Conservation (phyloP, 2,113 vertebrate genomes). For the Scatophagus argus region DNA sequence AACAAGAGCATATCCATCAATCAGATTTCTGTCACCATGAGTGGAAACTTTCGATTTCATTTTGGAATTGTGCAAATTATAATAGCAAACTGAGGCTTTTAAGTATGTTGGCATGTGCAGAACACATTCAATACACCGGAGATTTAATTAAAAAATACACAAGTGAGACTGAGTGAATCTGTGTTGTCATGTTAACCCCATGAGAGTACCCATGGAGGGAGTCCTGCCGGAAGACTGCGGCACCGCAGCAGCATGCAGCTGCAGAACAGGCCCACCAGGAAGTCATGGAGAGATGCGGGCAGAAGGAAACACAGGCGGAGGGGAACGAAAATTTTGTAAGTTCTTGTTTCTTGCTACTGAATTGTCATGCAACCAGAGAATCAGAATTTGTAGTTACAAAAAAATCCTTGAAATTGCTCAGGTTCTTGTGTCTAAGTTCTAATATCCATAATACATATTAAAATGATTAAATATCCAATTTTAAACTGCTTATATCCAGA, state of each 20-base stretch:
- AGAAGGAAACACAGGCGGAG: constrained; percentile 23
- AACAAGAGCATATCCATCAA: constrained; percentile 32
- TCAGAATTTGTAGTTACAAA: too few species aligned
- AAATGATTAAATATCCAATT: background rate
- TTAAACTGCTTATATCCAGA: background rate
- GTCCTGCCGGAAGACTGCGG: constrained; percentile 37
- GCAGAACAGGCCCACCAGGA: constrained; percentile 44
- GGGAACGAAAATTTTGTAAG: background rate
- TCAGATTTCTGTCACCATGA: background rate
- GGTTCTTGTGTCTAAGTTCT: background rate
- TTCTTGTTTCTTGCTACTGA: too few species aligned
- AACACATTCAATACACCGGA: background rate
- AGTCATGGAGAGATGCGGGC: constrained; percentile 9
- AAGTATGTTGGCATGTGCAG: background rate
- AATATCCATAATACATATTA: background rate
- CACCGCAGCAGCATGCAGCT: constrained; percentile 50
- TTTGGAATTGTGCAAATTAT: constrained; percentile 33
- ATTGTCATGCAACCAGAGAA: background rate
- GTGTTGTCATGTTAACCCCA: constrained; percentile 13
- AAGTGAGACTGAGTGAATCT: constrained; percentile 8
- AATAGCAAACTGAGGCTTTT: background rate
- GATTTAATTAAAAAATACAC: constrained; percentile 10
- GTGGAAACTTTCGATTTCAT: constrained; percentile 3
- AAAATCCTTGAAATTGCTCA: background rate
- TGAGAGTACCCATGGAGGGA: background rate